These are phyloP conservation scores for Oikopleura dioica DNA, from an alignment of 23 tunicate genomes.

Conservation along the genomic window DNA sequence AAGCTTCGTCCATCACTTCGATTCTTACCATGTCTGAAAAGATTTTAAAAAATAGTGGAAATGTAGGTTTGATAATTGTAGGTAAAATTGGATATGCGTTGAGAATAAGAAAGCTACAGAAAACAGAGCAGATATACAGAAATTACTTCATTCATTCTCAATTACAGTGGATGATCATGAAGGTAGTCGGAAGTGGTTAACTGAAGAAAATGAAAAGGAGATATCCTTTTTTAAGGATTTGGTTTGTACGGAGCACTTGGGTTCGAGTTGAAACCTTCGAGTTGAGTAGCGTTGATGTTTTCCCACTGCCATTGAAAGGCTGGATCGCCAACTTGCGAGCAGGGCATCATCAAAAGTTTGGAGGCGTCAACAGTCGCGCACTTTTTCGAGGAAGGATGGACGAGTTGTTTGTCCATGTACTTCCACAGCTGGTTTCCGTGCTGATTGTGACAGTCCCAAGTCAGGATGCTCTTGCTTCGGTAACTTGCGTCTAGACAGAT, in stretches of 20 bases:
- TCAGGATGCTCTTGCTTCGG: background rate
- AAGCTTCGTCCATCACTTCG: background rate
- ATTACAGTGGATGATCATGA: no score
- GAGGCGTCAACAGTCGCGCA: slow-evolving; percentile 17
- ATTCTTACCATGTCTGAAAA: background rate
- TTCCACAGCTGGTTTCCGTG: slow-evolving; percentile 34
- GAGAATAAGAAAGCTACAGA: no score
- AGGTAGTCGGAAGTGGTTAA: no score
- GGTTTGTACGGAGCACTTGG: no score
- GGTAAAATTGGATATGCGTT: no score
- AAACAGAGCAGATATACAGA: no score
- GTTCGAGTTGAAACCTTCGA: background rate
- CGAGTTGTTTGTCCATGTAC: slow-evolving; percentile 1
- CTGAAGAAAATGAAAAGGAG: no score
- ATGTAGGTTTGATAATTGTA: no score
- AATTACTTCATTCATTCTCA: no score
- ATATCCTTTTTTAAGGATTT: no score
- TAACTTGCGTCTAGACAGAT: slow-evolving; percentile 42
- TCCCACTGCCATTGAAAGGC: background rate
- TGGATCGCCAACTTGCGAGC: background rate
- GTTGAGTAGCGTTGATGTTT: background rate
- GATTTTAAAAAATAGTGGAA: no score
- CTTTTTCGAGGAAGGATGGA: slow-evolving; percentile 17
- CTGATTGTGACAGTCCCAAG: slow-evolving; percentile 52
- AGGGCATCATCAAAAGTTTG: background rate